phyloP scores from a whole-genome alignment of 1,140 invertebrate species.

The Orussus abietinus region DNA sequence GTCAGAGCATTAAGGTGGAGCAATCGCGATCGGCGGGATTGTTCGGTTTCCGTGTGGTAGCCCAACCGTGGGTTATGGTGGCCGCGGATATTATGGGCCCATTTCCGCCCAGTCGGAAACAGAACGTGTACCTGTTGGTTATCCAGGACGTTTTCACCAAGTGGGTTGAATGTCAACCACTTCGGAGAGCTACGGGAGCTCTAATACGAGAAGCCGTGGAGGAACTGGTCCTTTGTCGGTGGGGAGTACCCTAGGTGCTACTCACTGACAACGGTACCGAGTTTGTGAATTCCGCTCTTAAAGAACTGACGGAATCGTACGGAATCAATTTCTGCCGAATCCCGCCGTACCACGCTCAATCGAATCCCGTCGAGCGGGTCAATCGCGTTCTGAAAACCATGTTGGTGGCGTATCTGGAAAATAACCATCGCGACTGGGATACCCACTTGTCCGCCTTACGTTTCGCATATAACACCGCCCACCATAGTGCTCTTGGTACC shows the following conservation, averaged over 20 bases:
- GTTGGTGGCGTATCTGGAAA: background rate
- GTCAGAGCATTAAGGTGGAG: background rate
- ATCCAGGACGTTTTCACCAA: no score
- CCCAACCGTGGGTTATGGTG: background rate
- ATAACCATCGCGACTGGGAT: background rate
- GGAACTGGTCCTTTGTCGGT: background rate
- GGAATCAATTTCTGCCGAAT: background rate
- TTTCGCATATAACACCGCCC: no score
- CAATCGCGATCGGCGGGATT: background rate
- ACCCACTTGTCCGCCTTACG: background rate
- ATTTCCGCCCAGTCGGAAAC: background rate
- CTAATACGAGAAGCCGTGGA: background rate
- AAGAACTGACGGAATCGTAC: background rate
- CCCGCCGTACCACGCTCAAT: background rate
- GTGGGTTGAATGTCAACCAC: background rate
- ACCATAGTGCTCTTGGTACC: no score
- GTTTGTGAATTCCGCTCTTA: background rate
- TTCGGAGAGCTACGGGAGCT: background rate
- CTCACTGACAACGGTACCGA: background rate
- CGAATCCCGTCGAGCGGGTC: background rate
- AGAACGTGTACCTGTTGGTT: no score
- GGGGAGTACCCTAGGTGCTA: background rate
- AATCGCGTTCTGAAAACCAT: background rate
- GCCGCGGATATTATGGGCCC: background rate
- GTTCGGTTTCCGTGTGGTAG: no score